phyloP scores from a whole-genome alignment of 2,797 vertebrate species.

The Etheostoma perlongum region DNA sequence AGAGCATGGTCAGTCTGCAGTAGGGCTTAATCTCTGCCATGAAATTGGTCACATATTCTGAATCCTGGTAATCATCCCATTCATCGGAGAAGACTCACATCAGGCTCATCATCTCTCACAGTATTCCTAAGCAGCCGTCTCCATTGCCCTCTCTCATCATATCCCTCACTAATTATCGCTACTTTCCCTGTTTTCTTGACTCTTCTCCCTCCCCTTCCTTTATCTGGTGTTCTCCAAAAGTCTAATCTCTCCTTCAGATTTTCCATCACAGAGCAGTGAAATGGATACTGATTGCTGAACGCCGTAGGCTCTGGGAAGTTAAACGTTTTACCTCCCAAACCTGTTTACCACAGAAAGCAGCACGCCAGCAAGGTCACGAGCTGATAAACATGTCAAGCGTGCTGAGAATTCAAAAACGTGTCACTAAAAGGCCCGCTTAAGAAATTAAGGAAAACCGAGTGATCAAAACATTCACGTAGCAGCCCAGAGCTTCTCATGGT shows the following conservation, averaged over 20 bases:
- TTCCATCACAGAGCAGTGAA: conserved; percentile 48
- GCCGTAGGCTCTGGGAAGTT: conserved; percentile 29
- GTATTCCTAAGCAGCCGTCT: conserved; percentile 23
- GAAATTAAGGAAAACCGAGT: not conserved
- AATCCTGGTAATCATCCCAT: conserved; percentile 47
- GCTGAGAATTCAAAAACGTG: conserved; percentile 29
- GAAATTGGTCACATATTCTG: conserved; percentile 47
- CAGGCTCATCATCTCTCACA: conserved; percentile 41
- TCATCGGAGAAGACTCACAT: conserved; percentile 54
- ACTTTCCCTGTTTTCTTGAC: conserved; percentile 40
- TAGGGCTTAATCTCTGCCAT: conserved; percentile 9
- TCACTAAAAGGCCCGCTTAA: conserved; percentile 8
- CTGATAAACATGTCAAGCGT: conserved; percentile 51
- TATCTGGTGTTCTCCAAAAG: conserved; percentile 39
- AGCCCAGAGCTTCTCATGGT: conserved; percentile 17
- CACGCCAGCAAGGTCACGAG: conserved; percentile 21
- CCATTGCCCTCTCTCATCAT: conserved; percentile 12
- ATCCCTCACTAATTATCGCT: conserved; percentile 56
- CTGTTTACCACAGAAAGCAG: conserved; percentile 39
- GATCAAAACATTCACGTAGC: conserved; percentile 26
- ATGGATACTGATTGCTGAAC: conserved; percentile 48
- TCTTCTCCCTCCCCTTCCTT: conserved; percentile 9
- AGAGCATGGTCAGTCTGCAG: conserved; percentile 5
- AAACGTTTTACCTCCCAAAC: conserved; percentile 57
- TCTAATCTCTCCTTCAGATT: conserved; percentile 57